Evolutionary conservation across 2,113 vertebrate genomes (phyloP).

Genomic region (Genyomyrus donnyi): DNA sequence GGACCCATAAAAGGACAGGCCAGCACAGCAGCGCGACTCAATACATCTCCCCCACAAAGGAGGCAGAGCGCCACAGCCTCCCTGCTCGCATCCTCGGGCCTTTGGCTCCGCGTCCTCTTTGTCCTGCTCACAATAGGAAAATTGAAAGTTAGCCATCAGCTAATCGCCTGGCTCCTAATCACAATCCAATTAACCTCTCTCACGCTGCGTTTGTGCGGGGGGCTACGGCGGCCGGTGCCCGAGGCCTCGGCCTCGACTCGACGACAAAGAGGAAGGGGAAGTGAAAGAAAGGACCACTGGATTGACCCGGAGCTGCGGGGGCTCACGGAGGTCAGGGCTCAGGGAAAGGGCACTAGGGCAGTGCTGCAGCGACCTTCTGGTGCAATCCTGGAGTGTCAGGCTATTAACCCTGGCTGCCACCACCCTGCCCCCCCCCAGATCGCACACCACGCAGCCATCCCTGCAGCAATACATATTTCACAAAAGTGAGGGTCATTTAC

Average conservation of each 20-base stretch:
- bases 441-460: neutral
- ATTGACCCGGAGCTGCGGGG: constrained; percentile 20
- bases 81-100: constrained; percentile 41
- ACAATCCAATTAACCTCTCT: constrained; percentile 71
- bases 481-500: neutral
- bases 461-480: neutral
- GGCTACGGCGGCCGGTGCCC: constrained; percentile 20
- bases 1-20: constrained; percentile 15
- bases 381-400: neutral
- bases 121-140: constrained; percentile 67
- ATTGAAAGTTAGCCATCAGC: constrained; percentile 71
- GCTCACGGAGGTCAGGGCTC: neutral
- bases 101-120: constrained; percentile 53
- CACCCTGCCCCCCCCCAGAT: neutral
- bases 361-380: neutral
- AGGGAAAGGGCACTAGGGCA: neutral
- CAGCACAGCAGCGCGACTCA: neutral
- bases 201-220: constrained; percentile 50
- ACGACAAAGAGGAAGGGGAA: constrained; percentile 35
- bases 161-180: constrained; percentile 67
- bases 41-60: neutral
- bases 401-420: neutral
- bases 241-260: constrained; percentile 43
- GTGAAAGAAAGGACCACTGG: constrained; percentile 30
- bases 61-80: neutral